Evolutionary conservation across 2,888 invertebrate species (phyloP).

Genomic region (Netelia melanura): DNA sequence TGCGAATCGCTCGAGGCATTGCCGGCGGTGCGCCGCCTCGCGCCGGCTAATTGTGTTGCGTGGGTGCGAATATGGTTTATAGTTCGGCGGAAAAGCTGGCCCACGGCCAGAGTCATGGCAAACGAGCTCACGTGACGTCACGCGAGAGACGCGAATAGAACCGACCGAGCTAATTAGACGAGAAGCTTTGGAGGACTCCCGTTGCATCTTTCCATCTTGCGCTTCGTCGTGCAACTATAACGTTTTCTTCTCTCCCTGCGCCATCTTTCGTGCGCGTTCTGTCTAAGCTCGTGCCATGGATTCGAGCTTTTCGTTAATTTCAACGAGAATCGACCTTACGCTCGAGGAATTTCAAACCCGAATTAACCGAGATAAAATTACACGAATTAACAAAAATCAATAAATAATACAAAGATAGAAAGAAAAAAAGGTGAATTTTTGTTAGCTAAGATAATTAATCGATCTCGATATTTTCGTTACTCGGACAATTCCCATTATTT

Average conservation of each 20-base stretch:
- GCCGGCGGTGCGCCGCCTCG: slow-evolving; percentile 35
- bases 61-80: slow-evolving; percentile 84
- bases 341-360: too few species aligned
- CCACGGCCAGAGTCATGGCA: slow-evolving; percentile 78
- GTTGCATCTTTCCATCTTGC: slow-evolving; percentile 16
- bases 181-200: slow-evolving; percentile 70
- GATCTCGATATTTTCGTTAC: background rate
- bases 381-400: too few species aligned
- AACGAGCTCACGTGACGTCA: slow-evolving; percentile 84
- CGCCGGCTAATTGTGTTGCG: slow-evolving; percentile 83
- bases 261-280: slow-evolving; percentile 62
- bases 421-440: background rate
- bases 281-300: slow-evolving; percentile 66
- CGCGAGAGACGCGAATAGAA: slow-evolving; percentile 82
- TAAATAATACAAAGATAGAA: too few species aligned
- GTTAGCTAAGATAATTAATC: background rate
- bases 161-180: slow-evolving; percentile 83
- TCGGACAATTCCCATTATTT: background rate
- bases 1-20: background rate
- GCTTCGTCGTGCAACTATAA: slow-evolving; percentile 16
- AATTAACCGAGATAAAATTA: background rate
- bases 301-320: too few species aligned
- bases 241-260: slow-evolving; percentile 20
- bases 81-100: slow-evolving; percentile 83
- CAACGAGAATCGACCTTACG: too few species aligned